Base-by-base conservation (phyloP, 1,140 invertebrate genomes). In the Panagrolaimus sp. region DNA sequence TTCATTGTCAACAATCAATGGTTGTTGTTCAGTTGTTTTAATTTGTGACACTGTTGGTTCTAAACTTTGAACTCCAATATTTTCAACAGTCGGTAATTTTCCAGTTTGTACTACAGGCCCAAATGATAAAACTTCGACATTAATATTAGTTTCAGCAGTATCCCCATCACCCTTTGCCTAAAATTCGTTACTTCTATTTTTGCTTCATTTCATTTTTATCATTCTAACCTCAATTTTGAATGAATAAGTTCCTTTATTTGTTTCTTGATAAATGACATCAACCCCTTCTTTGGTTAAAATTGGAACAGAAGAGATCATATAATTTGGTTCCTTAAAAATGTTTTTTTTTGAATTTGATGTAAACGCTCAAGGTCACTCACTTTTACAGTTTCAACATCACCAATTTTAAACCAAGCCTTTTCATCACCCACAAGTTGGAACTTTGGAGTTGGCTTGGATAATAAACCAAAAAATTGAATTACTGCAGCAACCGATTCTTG, bases 51-150 rank as follows among this genome's bases (percentile, higher is more conserved):
- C 3, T 57, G n/a, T 20, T 11, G 13, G 51, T 57, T 25, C 20
- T 57, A 27, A 57, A 20, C 51, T 57, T 57, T 20, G n/a, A 4
- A 7, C 31, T 38, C 31, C 31, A 38, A 38, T 38, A 38, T 7
- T 38, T 38, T 38, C 31, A 38, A 7, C 31, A 38, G 31, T 7
- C 2, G 2, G 2, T 38, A 7, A 2, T 38, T 38, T 38, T 38
- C 7, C 7, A 38, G 31, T 38, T 38, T 38, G 14, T 27, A 20
- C 51, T 57, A 27, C 20, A 13, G 51, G 51, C 11, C 51, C 51
- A 57, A 57, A 57, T n/a, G 51, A 57, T 20, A 57, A 27, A 20
- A 57, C 51, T 57, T 57, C 51, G 20, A 57, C 51, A 16, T 57
- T 57, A 27, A 57, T 57, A 27, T 57, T 27, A n/a, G 51, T 11